Evolutionary conservation across 2,888 invertebrate species (phyloP).

Genomic region (Cephus runcator): DNA sequence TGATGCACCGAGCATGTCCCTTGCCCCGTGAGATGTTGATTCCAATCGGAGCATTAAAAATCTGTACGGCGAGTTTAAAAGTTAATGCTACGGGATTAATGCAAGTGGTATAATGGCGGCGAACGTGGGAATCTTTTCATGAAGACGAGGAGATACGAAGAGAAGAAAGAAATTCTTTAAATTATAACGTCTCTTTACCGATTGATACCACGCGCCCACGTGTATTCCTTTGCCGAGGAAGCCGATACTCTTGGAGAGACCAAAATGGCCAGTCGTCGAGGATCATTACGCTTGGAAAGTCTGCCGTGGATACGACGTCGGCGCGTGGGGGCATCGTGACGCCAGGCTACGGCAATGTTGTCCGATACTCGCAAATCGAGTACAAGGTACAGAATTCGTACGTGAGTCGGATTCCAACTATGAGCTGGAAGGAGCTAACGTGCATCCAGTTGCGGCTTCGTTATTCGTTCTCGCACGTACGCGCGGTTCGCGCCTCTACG

Average conservation of each 20-base stretch:
- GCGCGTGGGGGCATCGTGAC: constrained; percentile 27
- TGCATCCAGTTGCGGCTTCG: constrained; percentile 40
- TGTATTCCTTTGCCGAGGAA: background rate
- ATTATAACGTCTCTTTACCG: background rate
- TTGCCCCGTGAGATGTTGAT: background rate
- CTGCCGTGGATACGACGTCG: background rate
- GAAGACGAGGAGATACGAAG: background rate
- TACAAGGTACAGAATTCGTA: constrained; percentile 47
- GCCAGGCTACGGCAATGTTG: constrained; percentile 34
- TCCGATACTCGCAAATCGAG: constrained; percentile 42
- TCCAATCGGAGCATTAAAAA: background rate
- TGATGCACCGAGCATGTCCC: background rate
- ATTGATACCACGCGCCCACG: background rate
- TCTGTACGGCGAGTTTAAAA: background rate
- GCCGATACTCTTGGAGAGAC: background rate
- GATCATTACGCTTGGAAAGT: background rate
- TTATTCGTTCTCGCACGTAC: constrained; percentile 51
- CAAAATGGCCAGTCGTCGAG: background rate
- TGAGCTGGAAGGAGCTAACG: constrained; percentile 33
- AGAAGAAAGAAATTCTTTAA: background rate
- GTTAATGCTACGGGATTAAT: background rate
- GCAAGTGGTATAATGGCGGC: background rate
- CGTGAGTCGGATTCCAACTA: constrained; percentile 47
- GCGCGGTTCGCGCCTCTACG: constrained; percentile 42
- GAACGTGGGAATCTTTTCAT: background rate